Conservation (phyloP, 2,113 vertebrate genomes). For the Cisticola juncidis region DNA sequence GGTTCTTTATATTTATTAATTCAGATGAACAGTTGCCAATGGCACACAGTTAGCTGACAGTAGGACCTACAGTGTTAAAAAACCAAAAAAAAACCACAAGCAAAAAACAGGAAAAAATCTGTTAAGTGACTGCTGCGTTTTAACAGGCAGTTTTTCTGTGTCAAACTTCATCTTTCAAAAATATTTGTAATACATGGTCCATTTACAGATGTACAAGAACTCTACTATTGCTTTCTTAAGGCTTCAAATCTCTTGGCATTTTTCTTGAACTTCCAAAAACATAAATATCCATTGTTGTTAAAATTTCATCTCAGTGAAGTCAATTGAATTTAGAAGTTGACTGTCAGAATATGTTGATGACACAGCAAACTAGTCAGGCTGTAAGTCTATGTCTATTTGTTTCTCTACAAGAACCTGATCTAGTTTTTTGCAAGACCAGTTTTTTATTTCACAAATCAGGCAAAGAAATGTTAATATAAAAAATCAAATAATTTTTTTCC, state of each 20-base stretch:
- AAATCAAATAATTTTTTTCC: background rate
- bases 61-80: background rate
- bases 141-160: background rate
- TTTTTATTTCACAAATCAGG: background rate
- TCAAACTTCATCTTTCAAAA: background rate
- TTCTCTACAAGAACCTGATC: background rate
- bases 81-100: background rate
- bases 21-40: conserved; percentile 1
- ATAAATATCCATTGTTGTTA: background rate
- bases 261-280: background rate
- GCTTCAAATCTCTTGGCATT: background rate
- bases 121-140: background rate
- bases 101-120: background rate
- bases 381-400: background rate
- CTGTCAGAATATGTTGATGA: background rate
- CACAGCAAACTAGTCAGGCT: background rate
- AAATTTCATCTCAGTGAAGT: background rate
- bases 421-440: background rate
- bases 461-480: background rate
- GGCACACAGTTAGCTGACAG: background rate
- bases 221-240: background rate
- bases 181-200: background rate
- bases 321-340: background rate
- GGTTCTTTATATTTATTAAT: background rate
- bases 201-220: background rate